Base-by-base conservation (phyloP, 2,888 invertebrate species). In the Sminthurides aquaticus region DNA sequence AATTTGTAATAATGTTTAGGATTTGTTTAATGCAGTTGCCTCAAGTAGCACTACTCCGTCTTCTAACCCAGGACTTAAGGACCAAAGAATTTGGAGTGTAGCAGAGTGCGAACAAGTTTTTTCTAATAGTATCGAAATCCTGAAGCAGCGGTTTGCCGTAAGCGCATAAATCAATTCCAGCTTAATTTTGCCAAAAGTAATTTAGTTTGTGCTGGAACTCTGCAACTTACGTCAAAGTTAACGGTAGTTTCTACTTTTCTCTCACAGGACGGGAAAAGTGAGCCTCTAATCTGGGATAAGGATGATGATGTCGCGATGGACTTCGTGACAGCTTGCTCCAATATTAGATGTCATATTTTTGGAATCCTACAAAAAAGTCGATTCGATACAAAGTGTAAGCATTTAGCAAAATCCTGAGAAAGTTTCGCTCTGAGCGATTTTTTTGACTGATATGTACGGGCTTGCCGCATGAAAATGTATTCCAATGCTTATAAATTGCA, bases 321-420 rank as follows among this genome's bases (percentile, higher is more conserved):
- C 79, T 99, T 99, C 80, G 98, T 99, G 1, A 89, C 95, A 0
- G 87, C 94, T 0, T 92, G 94, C 78, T 89, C 98, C 0, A 99
- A 99, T 78, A 86, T 99, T 63, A 84, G 99, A 52, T 87, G 93
- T 0, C 83, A 88, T 75, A 89, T 96, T 74, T 99, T 97, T 80
- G 86, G 88, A 64, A 99, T 99, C 77, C 80, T 84, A 1, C 84
- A 85, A 65, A 93, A 95, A 77, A 90, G 91, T 0, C 84, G 90
- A 57, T 99, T 98, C 78, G 92, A 95, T 76, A 87, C 95, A 18
- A 99, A 99, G 84, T 96, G 92, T 91, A 80, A 84, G 84, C 81
- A 48, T n/a, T n/a, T n/a, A n/a, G n/a, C n/a, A n/a, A n/a, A n/a
- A 26, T 20, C 49, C 24, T 25, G 8, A 3, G 15, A 57, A 8